Conservation (phyloP, 1,140 invertebrate genomes). For the Laupala kohalensis region DNA sequence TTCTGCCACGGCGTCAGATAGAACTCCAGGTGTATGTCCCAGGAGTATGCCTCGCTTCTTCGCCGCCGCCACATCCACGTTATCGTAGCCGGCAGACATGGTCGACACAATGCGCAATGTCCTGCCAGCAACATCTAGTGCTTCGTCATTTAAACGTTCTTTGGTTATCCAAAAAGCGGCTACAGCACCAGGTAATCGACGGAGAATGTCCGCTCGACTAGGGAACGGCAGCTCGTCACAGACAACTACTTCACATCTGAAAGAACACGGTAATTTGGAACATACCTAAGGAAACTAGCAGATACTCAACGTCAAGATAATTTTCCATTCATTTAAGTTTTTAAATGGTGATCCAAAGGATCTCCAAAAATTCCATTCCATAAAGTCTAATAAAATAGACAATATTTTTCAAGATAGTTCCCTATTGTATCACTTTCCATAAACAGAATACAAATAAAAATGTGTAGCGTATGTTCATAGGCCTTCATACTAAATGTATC, state of each 20-base stretch:
- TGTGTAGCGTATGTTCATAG: no score
- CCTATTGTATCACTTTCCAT: no score
- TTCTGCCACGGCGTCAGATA: conserved; percentile 73
- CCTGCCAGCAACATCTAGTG: conserved; percentile 28
- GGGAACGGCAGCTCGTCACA: conserved; percentile 15
- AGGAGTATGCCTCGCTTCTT: conserved; percentile 48
- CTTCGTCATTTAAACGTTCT: conserved; percentile 21
- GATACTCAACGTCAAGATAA: no score
- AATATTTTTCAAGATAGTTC: no score
- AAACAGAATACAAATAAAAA: no score
- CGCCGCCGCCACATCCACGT: conserved; percentile 50
- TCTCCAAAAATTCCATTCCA: no score
- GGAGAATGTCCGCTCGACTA: conserved; percentile 17
- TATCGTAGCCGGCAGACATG: conserved; percentile 68
- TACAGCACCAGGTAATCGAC: conserved; percentile 20
- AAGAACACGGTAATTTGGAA: no score
- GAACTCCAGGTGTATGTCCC: conserved; percentile 68
- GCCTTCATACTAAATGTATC: no score
- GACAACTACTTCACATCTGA: conserved; percentile 23
- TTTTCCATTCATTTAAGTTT: no score
- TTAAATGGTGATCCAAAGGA: no score
- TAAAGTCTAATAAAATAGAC: no score
- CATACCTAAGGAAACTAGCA: no score
- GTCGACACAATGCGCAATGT: conserved; percentile 52
- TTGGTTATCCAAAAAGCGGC: conserved; percentile 22